Evolutionary conservation across 2,113 vertebrate species (phyloP).

Genomic region (Stegostoma tigrinum): DNA sequence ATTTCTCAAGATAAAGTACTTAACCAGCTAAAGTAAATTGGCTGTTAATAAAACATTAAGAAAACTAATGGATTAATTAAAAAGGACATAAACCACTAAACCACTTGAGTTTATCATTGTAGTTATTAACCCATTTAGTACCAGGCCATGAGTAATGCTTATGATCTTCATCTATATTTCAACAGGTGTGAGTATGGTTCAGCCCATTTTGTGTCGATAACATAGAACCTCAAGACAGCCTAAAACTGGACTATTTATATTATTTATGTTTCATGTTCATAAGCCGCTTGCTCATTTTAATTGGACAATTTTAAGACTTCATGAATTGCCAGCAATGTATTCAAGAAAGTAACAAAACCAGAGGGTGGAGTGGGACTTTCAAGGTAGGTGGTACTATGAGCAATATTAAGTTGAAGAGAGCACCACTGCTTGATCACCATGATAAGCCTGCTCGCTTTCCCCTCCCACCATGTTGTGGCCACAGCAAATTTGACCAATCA

Average conservation of each 20-base stretch:
- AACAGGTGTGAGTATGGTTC: background rate
- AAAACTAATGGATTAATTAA: slow-evolving; percentile 7
- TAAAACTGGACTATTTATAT: background rate
- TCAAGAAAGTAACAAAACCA: background rate
- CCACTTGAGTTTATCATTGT: background rate
- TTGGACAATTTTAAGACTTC: background rate
- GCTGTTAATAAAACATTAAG: slow-evolving; percentile 29
- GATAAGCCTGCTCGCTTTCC: background rate
- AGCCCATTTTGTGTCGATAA: background rate
- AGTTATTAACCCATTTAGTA: background rate
- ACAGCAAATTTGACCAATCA: background rate
- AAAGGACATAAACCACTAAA: background rate
- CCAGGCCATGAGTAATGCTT: background rate
- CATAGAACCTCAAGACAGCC: no score
- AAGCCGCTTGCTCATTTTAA: background rate
- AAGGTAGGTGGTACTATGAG: background rate
- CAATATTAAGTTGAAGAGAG: background rate
- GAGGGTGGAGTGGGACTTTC: background rate
- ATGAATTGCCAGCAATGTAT: background rate
- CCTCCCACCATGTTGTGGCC: background rate
- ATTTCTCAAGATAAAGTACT: background rate
- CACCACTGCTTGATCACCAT: background rate
- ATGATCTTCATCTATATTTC: background rate
- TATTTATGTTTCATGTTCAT: background rate
- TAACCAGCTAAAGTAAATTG: slow-evolving; percentile 25